These are phyloP conservation scores for Zaprionus kolodkinae DNA, from an alignment of 1,140 invertebrate species.

Conservation along the genomic window DNA sequence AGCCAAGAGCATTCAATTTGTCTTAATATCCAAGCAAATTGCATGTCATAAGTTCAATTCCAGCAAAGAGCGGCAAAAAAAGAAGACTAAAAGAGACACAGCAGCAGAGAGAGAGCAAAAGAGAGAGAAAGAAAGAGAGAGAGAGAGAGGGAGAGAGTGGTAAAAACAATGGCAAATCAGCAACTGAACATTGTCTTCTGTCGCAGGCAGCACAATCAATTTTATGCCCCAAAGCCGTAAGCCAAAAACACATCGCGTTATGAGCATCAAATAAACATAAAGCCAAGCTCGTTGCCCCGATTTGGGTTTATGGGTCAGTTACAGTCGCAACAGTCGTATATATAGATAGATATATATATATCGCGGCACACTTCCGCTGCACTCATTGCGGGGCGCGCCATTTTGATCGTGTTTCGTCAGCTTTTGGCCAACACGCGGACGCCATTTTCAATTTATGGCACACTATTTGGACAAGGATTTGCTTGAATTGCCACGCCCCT, in stretches of 20 bases:
- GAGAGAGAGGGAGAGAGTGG: background rate
- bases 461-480: conserved; percentile 55
- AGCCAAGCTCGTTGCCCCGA: conserved; percentile 45
- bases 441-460: conserved; percentile 65
- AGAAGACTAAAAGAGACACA: conserved; percentile 17
- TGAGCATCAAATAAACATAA: conserved; percentile 67
- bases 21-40: conserved; percentile 60
- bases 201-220: conserved; percentile 55
- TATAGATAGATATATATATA: conserved; percentile 12
- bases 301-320: conserved; percentile 58
- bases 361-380: background rate
- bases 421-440: conserved; percentile 36
- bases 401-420: conserved; percentile 24
- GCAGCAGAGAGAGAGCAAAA: background rate
- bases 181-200: conserved; percentile 28
- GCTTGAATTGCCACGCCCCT: conserved; percentile 7
- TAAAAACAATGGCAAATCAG: conserved; percentile 42
- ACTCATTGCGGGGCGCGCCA: background rate
- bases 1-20: conserved; percentile 60
- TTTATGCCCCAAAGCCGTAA: conserved; percentile 51
- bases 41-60: conserved; percentile 62
- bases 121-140: background rate
- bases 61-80: conserved; percentile 26
- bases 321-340: conserved; percentile 48
- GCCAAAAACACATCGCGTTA: conserved; percentile 35